Base-by-base conservation (phyloP, 2,797 vertebrate genomes). In the Cryptoblepharus egeriae region DNA sequence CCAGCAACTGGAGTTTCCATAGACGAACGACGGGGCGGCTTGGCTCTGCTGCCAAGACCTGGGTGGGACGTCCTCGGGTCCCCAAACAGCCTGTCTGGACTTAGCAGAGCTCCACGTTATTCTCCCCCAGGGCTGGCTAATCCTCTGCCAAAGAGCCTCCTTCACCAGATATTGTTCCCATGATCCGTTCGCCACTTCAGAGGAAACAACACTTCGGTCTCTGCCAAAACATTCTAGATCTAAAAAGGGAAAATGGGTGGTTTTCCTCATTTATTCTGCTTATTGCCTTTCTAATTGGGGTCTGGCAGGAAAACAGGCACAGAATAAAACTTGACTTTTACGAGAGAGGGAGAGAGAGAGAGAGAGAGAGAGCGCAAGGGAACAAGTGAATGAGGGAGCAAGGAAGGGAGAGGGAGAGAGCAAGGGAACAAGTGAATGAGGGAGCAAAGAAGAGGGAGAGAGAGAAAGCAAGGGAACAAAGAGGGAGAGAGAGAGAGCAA, bases 291-390 rank as follows among this genome's bases (percentile, higher is more conserved):
- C 37, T n/a, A 61, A 13, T 22, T 58, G 18, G 16, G 42, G 26
- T 65, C 20, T 37, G 57, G 20, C 35, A 24, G 65, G n/a, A 52
- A 45, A 77, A 65, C 49, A 37, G 13, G 18, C 0, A 26, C 13
- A 67, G 74, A 39, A 15, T 79, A 8, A 15, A 81, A 52, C 73
- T 83, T 24, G 77, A 22, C 22, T 13, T 88, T 84, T 76, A 26
- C 4, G 57, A 11, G 0, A 77, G 22, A 49, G 81, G 13, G 45
- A 49, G 45, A 49, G 45, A 49, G 45, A 49, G 45, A 49, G 45
- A 49, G 45, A 49, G 45, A 49, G 45, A 49, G 45, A 49, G 45
- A 49, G 45, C 5, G 42, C 5, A 11, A 45, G 82, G 15, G 84
- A 37, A 30, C 35, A 8, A 63, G 58, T 42, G 28, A 2, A n/a